Evolutionary conservation across 1,140 invertebrate genomes (phyloP).

Genomic region (Scaptomyza graminum): DNA sequence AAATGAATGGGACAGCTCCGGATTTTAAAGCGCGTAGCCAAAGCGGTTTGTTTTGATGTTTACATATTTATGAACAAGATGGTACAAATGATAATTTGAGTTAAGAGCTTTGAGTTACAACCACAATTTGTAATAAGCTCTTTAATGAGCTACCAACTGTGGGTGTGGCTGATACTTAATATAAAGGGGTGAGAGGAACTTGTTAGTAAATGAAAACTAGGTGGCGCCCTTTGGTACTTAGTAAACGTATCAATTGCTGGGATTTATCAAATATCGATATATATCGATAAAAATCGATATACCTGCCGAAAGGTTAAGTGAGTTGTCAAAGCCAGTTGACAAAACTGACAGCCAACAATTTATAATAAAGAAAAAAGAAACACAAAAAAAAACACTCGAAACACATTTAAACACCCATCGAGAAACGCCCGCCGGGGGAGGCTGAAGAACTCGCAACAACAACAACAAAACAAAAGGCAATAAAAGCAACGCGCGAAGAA

Average conservation of each 20-base stretch:
- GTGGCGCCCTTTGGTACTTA: too few relatives aligned
- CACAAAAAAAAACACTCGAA: too few relatives aligned
- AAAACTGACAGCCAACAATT: constrained; percentile 48
- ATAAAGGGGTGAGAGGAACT: background rate
- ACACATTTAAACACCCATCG: background rate
- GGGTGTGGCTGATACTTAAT: background rate
- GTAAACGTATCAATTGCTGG: too few relatives aligned
- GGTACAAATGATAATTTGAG: too few relatives aligned
- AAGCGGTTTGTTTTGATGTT: constrained; percentile 49
- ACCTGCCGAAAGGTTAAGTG: constrained; percentile 30
- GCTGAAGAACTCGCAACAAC: constrained; percentile 43
- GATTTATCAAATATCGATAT: too few relatives aligned
- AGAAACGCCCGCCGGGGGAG: constrained; percentile 24
- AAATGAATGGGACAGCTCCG: constrained; percentile 31
- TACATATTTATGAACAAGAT: constrained; percentile 4
- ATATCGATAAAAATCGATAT: too few relatives aligned
- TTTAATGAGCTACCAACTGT: constrained; percentile 20
- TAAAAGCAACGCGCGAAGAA: constrained; percentile 55
- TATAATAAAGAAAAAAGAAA: constrained; percentile 29
- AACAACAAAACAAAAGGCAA: constrained; percentile 49
- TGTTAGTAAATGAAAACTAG: background rate
- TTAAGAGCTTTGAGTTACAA: constrained; percentile 3
- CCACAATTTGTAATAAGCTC: background rate
- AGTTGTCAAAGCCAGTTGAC: constrained; percentile 44
- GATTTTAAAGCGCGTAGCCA: constrained; percentile 14